Base-by-base conservation (phyloP, 2,888 invertebrate genomes). In the Stratiomys singularior region DNA sequence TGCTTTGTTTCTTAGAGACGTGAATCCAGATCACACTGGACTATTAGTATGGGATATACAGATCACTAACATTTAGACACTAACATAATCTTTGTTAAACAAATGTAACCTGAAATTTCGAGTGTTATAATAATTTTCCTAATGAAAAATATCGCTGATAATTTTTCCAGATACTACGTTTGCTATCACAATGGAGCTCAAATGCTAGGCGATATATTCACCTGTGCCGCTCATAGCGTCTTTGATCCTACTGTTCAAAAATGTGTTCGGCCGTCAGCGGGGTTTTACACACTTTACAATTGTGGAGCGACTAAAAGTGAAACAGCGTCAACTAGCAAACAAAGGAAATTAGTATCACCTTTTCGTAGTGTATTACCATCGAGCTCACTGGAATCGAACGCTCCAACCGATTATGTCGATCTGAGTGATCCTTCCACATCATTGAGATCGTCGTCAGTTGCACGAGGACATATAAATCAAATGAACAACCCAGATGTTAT, bases 141-240 rank as follows among this genome's bases (percentile, higher is more conserved):
- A 9, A 37, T 7, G 15, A 52, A 52, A 15, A 13, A 52, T 13
- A 9, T 7, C 2, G 18, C 52, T 15, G 7, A 5, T 52, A 52
- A 37, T 23, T 37, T 44, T 56, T 56, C 7, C 27, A 74, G 74
- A 60, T 74, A 74, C 21, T 72, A 72, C 37, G 27, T 30, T 11
- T 72, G 72, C 56, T 72, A 72, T 18, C 72, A 69, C 23, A 69
- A 67, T 27, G 67, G 67, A 23, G 4, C 1, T 1, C 52, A 47
- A 9, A 72, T 56, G 72, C 21, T 37, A n/a, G 58, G 72, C n/a
- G 25, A 69, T 4, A 58, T 60, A 15, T 25, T 37, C 11, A 18
- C 58, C 9, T 74, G 74, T 60, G 58, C 60, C 2, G 74, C 28
- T 11, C 58, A 60, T 23, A 58, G 58, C 37, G 74, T 74, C 1